Conservation (phyloP, 2,888 invertebrate species). For the Drosophila prostipennis region DNA sequence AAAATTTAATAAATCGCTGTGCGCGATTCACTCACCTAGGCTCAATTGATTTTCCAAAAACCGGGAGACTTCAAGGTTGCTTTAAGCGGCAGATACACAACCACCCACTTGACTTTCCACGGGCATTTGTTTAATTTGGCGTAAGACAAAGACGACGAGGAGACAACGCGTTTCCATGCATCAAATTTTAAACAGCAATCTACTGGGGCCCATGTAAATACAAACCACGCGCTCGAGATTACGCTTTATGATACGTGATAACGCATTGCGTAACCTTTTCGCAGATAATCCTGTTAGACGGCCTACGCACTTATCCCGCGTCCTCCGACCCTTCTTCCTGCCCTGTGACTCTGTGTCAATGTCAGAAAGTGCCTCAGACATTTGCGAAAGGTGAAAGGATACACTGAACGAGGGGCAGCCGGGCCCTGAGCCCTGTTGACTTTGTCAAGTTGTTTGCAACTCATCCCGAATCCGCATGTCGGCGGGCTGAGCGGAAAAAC, state of each 20-base stretch:
- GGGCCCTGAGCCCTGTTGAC: conserved; percentile 33
- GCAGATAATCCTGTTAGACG: conserved; percentile 78
- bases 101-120: conserved; percentile 47
- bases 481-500: conserved; percentile 4
- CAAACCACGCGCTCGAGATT: conserved; percentile 76
- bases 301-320: conserved; percentile 41
- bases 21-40: conserved; percentile 49
- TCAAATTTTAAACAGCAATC: conserved; percentile 80
- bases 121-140: conserved; percentile 64
- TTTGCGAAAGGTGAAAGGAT: conserved; percentile 41
- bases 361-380: conserved; percentile 57
- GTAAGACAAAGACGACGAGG: conserved; percentile 40
- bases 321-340: neutral
- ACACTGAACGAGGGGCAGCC: conserved; percentile 25
- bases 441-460: conserved; percentile 44
- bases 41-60: conserved; percentile 68
- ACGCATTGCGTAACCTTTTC: conserved; percentile 81
- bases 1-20: conserved; percentile 75
- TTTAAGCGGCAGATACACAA: conserved; percentile 37
- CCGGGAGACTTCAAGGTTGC: conserved; percentile 56
- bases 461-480: neutral
- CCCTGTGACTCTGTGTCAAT: conserved; percentile 37
- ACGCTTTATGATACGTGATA: conserved; percentile 81
- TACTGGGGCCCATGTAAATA: conserved; percentile 65
- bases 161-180: conserved; percentile 50